Percentiles rank a stretch among this genome's conserved stretches.
phyloP scores from a whole-genome alignment of 2,888 invertebrate species.

The Byasa hedistus region DNA sequence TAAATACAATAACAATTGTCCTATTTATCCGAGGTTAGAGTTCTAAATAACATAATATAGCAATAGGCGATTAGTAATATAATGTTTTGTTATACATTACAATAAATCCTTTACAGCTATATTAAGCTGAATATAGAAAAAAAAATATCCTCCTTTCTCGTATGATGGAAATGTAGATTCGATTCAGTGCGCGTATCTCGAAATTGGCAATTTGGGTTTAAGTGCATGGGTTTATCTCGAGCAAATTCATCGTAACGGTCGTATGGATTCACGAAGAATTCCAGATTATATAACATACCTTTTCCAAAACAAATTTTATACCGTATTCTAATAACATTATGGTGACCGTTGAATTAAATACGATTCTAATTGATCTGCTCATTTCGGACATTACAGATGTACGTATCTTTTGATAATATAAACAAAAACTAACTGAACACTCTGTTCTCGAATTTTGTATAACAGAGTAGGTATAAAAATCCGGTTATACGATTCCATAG shows the following conservation, averaged over 20 bases:
- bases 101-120: not conserved
- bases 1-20: not conserved
- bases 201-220: constrained; percentile 31
- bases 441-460: not conserved
- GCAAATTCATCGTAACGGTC: constrained; percentile 27
- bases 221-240: constrained; percentile 30
- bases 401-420: no score
- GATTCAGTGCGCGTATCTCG: constrained; percentile 28
- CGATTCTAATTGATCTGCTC: no score
- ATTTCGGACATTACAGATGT: no score
- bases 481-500: constrained; percentile 11
- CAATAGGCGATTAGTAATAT: not conserved
- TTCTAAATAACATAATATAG: not conserved
- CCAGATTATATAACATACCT: constrained; percentile 15
- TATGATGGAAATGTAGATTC: constrained; percentile 28
- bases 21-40: not conserved
- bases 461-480: constrained; percentile 14
- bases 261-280: constrained; percentile 22
- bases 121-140: constrained; percentile 5
- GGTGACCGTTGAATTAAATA: no score
- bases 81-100: not conserved
- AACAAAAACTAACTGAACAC: no score
- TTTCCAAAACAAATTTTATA: not conserved
- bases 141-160: constrained; percentile 6
- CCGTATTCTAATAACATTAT: not conserved